These are phyloP conservation scores for Phataginus tetradactyla DNA, from an alignment of 2,797 vertebrate species.

Conservation along the genomic window DNA sequence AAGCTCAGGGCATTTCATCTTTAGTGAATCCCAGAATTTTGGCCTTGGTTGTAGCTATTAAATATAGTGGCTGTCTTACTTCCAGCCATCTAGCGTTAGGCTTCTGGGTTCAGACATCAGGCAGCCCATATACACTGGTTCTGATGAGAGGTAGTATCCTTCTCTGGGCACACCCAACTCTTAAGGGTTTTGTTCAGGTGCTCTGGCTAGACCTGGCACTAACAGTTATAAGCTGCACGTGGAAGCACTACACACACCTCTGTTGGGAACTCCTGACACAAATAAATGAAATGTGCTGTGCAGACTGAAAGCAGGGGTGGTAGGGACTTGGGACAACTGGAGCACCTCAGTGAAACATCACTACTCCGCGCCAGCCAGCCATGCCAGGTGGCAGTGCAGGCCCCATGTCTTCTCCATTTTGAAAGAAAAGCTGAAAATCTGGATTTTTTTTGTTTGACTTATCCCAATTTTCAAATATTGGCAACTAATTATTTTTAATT, in stretches of 20 bases:
- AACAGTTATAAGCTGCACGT: background rate
- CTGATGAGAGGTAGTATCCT: background rate
- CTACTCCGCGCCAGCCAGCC: fast-evolving
- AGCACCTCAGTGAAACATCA: fast-evolving
- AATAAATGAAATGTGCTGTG: background rate
- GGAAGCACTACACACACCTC: too few species aligned
- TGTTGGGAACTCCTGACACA: background rate
- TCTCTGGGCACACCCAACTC: background rate
- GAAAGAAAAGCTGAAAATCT: background rate
- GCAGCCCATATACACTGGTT: background rate
- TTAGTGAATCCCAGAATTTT: background rate
- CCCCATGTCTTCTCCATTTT: background rate
- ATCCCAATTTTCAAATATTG: background rate
- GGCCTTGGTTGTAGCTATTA: background rate
- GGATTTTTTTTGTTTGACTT: background rate
- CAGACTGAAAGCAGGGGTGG: background rate
- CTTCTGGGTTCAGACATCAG: background rate
- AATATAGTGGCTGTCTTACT: background rate
- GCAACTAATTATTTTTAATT: background rate
- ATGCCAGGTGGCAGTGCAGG: background rate
- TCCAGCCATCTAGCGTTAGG: background rate
- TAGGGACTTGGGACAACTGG: background rate
- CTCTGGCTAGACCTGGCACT: background rate
- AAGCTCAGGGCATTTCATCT: background rate
- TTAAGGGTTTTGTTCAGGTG: background rate